Evolutionary conservation across 2,797 vertebrate genomes (phyloP), one percentile per base, ranked within the genome.

Genomic region (Sebastes itinus): DNA sequence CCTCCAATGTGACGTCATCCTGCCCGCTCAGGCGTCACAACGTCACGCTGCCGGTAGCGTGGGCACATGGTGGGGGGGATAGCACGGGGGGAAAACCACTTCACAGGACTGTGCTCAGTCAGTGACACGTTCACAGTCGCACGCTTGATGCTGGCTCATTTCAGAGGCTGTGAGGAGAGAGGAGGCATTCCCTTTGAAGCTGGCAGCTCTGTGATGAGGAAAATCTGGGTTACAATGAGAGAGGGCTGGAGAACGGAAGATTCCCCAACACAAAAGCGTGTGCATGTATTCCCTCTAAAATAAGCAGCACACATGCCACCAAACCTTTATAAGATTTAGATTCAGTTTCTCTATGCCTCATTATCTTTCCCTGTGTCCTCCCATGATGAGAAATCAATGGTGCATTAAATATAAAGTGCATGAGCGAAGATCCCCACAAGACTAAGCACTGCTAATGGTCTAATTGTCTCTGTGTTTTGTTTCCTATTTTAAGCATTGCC

Each of bases 121-220:
- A 68, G 75, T 2, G 11, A 14, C 64, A 56, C 6, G 38, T 61
- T 82, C 73, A 18, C 68, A 62, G 71, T 14, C 12, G 8, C 49
- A 68, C 14, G 54, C 58, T 68, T 64, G 72, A 77, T 27, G 32
- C 67, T 9, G 65, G 66, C 86, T 83, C 77, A 12, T 77, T 82
- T 86, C 66, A 54, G 65, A 77, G 71, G 62, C 86, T 74, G 81
- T 2, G 77, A 83, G 52, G 35, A 81, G 58, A 80, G 80, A 82
- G 35, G 49, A 82, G 89, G 91, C 82, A 81, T 90, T 93, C 92
- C 86, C 85, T 93, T 92, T 93, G 92, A 92, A 84, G 90, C 80
- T 5, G 69, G 66, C 79, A 87, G 87, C 80, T 86, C 70, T 22
- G 79, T 35, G 30, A 75, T 46, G 78, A 87, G 81, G 30, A 75